Evolutionary conservation across 2,888 invertebrate species (phyloP).

Genomic region (Ryuthela nishihirai): DNA sequence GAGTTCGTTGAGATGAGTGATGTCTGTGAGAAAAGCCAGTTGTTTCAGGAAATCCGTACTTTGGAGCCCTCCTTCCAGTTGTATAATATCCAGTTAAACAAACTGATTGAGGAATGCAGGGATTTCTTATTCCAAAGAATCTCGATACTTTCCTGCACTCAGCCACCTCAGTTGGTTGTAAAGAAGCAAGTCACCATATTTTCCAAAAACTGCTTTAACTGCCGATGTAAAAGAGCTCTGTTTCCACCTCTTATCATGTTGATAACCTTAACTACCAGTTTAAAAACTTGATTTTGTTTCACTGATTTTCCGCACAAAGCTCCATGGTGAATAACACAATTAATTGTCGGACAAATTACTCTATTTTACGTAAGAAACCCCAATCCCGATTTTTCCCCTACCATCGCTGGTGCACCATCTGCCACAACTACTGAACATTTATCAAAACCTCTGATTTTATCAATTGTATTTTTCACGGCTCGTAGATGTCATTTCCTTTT

Average conservation of each 20-base stretch:
- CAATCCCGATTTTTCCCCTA: background rate
- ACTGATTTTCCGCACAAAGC: slow-evolving; percentile 1
- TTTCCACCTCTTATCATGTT: slow-evolving; percentile 3
- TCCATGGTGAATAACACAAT: slow-evolving; percentile 1
- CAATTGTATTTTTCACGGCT: too few species aligned
- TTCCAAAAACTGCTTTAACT: background rate
- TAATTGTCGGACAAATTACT: background rate
- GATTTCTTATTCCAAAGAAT: background rate
- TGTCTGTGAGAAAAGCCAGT: background rate
- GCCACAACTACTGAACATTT: background rate
- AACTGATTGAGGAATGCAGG: background rate
- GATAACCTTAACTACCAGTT: background rate
- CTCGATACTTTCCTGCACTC: background rate
- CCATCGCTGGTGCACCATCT: background rate
- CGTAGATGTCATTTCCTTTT: too few species aligned
- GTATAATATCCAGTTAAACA: background rate
- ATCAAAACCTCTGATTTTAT: background rate
- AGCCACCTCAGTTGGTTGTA: background rate
- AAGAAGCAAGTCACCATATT: background rate
- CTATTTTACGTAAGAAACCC: slow-evolving; percentile 2
- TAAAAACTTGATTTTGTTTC: slow-evolving; percentile 1
- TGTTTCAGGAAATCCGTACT: background rate
- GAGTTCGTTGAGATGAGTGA: background rate
- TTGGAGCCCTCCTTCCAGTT: slow-evolving; percentile 2
- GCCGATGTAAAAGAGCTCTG: background rate